Percentiles rank a stretch among this genome's conserved stretches.
phyloP scores from a whole-genome alignment of 2,797 vertebrate species.

The Choloepus didactylus region DNA sequence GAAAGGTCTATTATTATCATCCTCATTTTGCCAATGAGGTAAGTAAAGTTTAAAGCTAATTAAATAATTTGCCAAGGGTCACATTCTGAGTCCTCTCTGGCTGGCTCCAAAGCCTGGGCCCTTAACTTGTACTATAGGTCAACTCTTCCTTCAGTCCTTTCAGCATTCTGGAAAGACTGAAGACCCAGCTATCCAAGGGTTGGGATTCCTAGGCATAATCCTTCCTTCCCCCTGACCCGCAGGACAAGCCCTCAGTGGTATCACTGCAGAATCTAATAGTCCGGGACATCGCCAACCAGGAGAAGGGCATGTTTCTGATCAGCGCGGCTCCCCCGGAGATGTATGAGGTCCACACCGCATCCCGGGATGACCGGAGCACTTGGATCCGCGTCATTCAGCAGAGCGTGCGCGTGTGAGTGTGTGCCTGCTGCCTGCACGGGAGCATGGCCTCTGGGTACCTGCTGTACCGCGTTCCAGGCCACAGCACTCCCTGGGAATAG shows the following conservation, averaged over 20 bases:
- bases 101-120: not conserved
- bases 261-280: slow-evolving; percentile 94
- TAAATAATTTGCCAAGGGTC: not conserved
- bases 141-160: not conserved
- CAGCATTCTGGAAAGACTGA: not conserved
- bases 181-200: not conserved
- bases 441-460: not conserved
- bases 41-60: not conserved
- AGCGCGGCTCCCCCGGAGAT: slow-evolving; percentile 94
- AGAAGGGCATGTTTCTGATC: slow-evolving; percentile 96
- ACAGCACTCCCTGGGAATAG: not conserved
- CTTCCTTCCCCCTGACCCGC: not conserved
- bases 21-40: not conserved
- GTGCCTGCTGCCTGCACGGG: not conserved
- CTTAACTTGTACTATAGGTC: not conserved
- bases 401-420: slow-evolving; percentile 90
- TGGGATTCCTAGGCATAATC: not conserved
- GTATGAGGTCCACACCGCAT: slow-evolving; percentile 95
- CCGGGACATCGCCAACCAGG: slow-evolving; percentile 97
- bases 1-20: not conserved
- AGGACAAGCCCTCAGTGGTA: slow-evolving; percentile 95
- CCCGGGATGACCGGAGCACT: slow-evolving; percentile 92
- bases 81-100: not conserved
- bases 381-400: slow-evolving; percentile 95
- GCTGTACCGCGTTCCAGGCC: not conserved